These are phyloP conservation scores for Zaprionus lineosus DNA, from an alignment of 2,888 invertebrate species.

Conservation along the genomic window DNA sequence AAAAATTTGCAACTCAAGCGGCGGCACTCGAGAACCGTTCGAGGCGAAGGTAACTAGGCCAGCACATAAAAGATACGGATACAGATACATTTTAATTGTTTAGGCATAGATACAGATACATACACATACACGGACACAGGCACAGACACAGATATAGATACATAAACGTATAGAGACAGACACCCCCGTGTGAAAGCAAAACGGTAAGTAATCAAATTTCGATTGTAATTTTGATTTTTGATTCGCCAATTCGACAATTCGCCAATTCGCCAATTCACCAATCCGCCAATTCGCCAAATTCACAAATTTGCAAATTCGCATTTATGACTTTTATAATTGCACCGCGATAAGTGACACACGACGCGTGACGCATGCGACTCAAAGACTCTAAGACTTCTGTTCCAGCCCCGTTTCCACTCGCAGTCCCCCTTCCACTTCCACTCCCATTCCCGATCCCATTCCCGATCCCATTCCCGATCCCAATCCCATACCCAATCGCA, in stretches of 20 bases:
- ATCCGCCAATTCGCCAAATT: constrained; percentile 17
- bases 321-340: constrained; percentile 47
- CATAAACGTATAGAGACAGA: neutral
- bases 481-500: neutral
- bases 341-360: constrained; percentile 57
- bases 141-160: constrained; percentile 19
- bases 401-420: neutral
- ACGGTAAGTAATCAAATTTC: constrained; percentile 3
- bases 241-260: too few species aligned
- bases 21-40: constrained; percentile 67
- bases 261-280: constrained; percentile 1
- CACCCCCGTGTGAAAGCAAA: constrained; percentile 46
- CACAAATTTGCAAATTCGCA: constrained; percentile 44
- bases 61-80: constrained; percentile 30
- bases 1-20: constrained; percentile 47
- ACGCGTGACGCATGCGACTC: constrained; percentile 72
- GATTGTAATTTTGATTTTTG: constrained; percentile 30
- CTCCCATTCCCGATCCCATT: too few species aligned
- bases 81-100: too few species aligned
- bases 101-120: constrained; percentile 22
- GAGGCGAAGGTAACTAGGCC: constrained; percentile 71
- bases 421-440: neutral
- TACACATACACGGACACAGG: constrained; percentile 21
- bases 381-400: constrained; percentile 16
- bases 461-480: neutral